phyloP scores from a whole-genome alignment of 2,113 vertebrate species.

The Notothenia coriiceps region DNA sequence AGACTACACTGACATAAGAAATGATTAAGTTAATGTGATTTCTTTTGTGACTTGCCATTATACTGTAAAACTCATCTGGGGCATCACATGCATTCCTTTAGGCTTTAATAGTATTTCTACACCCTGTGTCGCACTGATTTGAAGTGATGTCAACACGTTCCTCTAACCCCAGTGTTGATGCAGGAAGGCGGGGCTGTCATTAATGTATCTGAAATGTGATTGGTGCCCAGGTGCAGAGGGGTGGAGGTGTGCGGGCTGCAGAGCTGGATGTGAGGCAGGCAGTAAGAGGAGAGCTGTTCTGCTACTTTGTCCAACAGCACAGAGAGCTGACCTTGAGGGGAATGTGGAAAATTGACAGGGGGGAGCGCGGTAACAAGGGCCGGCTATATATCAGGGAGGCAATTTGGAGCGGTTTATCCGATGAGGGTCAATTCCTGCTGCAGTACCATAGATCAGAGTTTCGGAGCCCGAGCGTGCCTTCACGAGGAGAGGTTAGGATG shows the following conservation, averaged over 20 bases:
- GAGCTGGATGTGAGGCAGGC: constrained; percentile 47
- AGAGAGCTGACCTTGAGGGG: constrained; percentile 81
- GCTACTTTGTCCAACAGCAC: constrained; percentile 73
- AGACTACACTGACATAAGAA: not conserved
- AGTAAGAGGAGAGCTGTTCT: constrained; percentile 61
- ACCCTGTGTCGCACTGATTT: constrained; percentile 43
- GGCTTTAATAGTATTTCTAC: constrained; percentile 42
- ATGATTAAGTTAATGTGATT: not conserved
- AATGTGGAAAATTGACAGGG: constrained; percentile 81
- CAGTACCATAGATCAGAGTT: constrained; percentile 79
- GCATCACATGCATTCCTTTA: constrained; percentile 18
- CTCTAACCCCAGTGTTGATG: constrained; percentile 49
- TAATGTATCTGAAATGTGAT: constrained; percentile 51
- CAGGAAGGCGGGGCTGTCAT: constrained; percentile 61
- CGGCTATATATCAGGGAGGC: constrained; percentile 83
- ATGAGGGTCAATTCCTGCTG: constrained; percentile 83
- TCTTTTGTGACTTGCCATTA: not conserved
- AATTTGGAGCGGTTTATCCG: constrained; percentile 85
- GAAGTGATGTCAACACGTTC: constrained; percentile 53
- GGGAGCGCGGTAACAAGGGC: constrained; percentile 79
- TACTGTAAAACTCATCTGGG: constrained; percentile 12
- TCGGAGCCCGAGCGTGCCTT: constrained; percentile 66
- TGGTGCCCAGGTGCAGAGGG: constrained; percentile 37
- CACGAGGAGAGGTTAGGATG: constrained; percentile 61
- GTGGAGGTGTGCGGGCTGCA: constrained; percentile 8